Base-by-base conservation (phyloP, 2,888 invertebrate genomes). In the Epistrophella euchroma region DNA sequence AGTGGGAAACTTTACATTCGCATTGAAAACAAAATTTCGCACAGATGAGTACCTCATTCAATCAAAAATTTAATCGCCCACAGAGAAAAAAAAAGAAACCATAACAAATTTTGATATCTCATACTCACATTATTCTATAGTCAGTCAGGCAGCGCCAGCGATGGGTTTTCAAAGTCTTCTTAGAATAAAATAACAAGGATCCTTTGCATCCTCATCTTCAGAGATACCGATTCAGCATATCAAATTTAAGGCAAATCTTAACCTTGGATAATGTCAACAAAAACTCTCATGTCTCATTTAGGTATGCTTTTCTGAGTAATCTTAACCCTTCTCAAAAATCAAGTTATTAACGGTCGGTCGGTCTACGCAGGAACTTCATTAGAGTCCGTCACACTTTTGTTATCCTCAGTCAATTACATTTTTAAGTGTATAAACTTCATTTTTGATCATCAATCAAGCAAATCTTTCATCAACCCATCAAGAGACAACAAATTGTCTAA, bases 391-490 rank as follows among this genome's bases (percentile, higher is more conserved):
- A 25, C 64, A 35, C 35, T 47, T 72, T 37, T 40, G 60, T 17
- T 72, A 47, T 64, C 50, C 17, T 32, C 45, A 78, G 28, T 56
- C 71, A 78, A 78, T 72, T 72, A 55, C 22, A 35, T 72, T 43
- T 45, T 64, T 47, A 17, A 52, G 35, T 66, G 50, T 7, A 37
- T 28, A 19, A 25, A 22, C 32, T 58, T 15, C 40, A 56, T 71
- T 64, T 62, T 64, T 62, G 35, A 45, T 45, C 71, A 64, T 56
- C 35, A 52, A 45, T 45, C 62, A 71, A 45, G 25, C 35, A 64
- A 52, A 68, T 68, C 68, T 68, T 68, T 52, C 52, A 68, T 68
- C 52, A 68, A 37, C 35, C 68, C 68, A 52, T 68, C 68, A 68
- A 22, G 52, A 68, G 68, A 37, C 68, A 68, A 68, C 68, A 68